Base-by-base conservation (phyloP, 2,888 invertebrate species). In the Volucella bombylans region DNA sequence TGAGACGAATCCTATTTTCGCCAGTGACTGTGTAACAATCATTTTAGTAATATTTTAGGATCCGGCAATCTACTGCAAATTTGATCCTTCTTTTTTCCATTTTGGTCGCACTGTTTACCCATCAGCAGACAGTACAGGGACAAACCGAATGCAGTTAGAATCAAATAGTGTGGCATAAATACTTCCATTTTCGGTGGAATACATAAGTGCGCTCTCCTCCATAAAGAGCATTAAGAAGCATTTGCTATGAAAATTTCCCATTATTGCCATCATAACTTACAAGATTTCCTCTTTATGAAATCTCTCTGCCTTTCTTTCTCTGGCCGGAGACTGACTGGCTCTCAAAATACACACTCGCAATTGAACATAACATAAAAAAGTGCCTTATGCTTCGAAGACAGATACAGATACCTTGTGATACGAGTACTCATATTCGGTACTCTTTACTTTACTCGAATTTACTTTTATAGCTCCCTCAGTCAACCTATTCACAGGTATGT, bases 261-360 rank as follows among this genome's bases (percentile, higher is more conserved):
- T 85, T 85, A 85, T 85, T 85, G 72, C 80, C 76, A 18, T 85
- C 85, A 85, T 85, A 85, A 85, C 76, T 85, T 81, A 81, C 64
- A 77, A 85, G 81, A 85, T 77, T 85, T 72, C 81, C 72, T 83
- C 47, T 76, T 69, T 55, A 71, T 62, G 50, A 55, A 55, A 71
- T 69, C 77, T 68, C 41, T 61, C 55, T 23, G 18, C 2, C 18
- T 23, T 23, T 23, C 18, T 23, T 23, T 23, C 18, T 23, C 2
- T 59, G 54, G 69, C 45, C 31, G 10, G 23, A 10, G 14, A 38
- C 57, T 8, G 57, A 47, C 62, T 38, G 43, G 38, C 38, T 64
- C 65, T 61, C 69, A 18, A 65, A 55, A 68, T 23, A 62, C 73
- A 45, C 52, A 50, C 47, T 62, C 47, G 61, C 62, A 39, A 39